Conservation (phyloP, 1,140 invertebrate genomes). For the Drosophila eugracilis region DNA sequence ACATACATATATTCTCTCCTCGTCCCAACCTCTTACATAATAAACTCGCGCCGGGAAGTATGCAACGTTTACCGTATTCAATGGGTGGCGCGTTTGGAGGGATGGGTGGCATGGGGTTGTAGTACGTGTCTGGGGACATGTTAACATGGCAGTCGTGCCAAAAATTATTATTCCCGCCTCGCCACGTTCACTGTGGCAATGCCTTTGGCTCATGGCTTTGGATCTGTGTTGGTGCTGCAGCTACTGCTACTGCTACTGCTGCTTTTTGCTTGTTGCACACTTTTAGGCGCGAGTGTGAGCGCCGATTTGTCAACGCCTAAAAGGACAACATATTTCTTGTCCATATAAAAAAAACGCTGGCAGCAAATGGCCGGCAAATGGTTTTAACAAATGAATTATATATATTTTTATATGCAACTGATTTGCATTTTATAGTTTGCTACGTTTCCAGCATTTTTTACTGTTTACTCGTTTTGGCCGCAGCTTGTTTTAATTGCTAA, state of each 20-base stretch:
- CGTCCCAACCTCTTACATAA: conserved; percentile 39
- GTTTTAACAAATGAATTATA: conserved; percentile 79
- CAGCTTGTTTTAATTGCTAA: conserved; percentile 81
- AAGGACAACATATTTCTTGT: conserved; percentile 80
- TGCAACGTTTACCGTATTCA: conserved; percentile 51
- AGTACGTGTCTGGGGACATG: conserved; percentile 83
- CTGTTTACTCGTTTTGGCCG: conserved; percentile 36
- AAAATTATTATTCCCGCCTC: conserved; percentile 84
- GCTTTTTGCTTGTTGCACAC: conserved; percentile 72
- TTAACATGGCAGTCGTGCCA: conserved; percentile 84
- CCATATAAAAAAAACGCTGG: conserved; percentile 38
- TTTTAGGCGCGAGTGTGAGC: conserved; percentile 58
- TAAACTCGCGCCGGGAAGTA: conserved; percentile 71
- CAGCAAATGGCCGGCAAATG: conserved; percentile 77
- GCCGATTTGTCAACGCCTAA: conserved; percentile 84
- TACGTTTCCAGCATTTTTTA: background rate
- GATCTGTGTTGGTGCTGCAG: conserved; percentile 6
- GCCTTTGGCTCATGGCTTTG: conserved; percentile 37
- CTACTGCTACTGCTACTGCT: conserved; percentile 5
- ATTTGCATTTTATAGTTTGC: conserved; percentile 76
- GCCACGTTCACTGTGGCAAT: conserved; percentile 49
- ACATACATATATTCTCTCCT: conserved; percentile 20
- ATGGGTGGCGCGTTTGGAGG: conserved; percentile 4
- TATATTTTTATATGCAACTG: conserved; percentile 60
- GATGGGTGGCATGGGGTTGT: conserved; percentile 18